These are phyloP conservation scores for Dryoscopus gambensis DNA, from an alignment of 2,113 vertebrate genomes.

Conservation along the genomic window DNA sequence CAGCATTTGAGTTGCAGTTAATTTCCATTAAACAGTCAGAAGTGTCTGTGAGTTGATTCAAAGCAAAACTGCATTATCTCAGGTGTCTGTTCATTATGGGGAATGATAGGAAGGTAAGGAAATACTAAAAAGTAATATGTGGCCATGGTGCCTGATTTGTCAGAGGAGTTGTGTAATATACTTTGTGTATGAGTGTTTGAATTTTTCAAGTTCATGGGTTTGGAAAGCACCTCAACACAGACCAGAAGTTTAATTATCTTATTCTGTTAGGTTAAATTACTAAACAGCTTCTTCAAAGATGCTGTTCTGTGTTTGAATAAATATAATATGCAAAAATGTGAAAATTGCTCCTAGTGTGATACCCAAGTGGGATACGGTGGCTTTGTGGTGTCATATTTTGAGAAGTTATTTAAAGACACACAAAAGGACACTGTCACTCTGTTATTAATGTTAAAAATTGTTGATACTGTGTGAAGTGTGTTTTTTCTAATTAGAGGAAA, in stretches of 20 bases:
- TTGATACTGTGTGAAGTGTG: slow-evolving; percentile 72
- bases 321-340: slow-evolving; percentile 27
- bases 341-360: not conserved
- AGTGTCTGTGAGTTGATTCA: not conserved
- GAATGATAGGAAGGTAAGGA: not conserved
- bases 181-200: not conserved
- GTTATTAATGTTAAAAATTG: slow-evolving; percentile 77
- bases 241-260: slow-evolving; percentile 42
- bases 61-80: not conserved
- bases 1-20: not conserved
- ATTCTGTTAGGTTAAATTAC: slow-evolving; percentile 45
- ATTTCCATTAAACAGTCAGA: not conserved
- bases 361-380: not conserved
- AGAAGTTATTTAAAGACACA: slow-evolving; percentile 58
- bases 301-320: not conserved
- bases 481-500: slow-evolving; percentile 81
- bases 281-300: slow-evolving; percentile 26
- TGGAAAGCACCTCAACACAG: not conserved
- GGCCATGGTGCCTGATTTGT: not conserved
- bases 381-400: slow-evolving; percentile 42
- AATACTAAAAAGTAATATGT: not conserved
- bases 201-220: slow-evolving; percentile 9
- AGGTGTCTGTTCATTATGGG: not conserved
- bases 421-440: slow-evolving; percentile 62
- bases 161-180: not conserved